phyloP scores from a whole-genome alignment of 2,888 invertebrate species.

The Eristalis pertinax region DNA sequence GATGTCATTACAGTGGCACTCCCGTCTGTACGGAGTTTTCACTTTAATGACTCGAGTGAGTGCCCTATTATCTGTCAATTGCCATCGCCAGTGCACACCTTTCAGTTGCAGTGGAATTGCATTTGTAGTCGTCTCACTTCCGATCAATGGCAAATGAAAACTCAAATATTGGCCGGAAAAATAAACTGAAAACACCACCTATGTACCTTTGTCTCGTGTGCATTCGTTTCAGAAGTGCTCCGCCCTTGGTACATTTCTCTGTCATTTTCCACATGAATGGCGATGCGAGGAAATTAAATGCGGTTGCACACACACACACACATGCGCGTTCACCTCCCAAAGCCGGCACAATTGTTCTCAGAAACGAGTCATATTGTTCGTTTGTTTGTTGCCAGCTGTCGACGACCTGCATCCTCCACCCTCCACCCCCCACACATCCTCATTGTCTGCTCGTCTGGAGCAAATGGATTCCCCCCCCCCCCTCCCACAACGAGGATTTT shows the following conservation, averaged over 20 bases:
- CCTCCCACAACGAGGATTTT: conserved; percentile 7
- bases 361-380: conserved; percentile 27
- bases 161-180: not conserved
- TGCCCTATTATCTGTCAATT: not conserved
- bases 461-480: not conserved
- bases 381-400: not conserved
- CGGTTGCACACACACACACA: not conserved
- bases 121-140: not conserved
- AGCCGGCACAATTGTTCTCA: conserved; percentile 13
- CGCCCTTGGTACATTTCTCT: not conserved
- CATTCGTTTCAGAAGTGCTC: not conserved
- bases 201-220: not conserved
- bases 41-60: not conserved
- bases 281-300: conserved; percentile 35
- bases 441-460: too few relatives aligned
- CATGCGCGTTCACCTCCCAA: not conserved
- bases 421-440: too few relatives aligned
- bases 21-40: too few relatives aligned
- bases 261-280: conserved; percentile 52
- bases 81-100: not conserved
- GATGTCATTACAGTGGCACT: too few relatives aligned
- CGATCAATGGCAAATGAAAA: conserved; percentile 15
- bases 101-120: not conserved
- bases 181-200: too few relatives aligned
- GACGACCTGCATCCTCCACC: not conserved